A percentile compares a stretch with the other conserved stretches of the same genome.
Conservation (phyloP, 2,888 invertebrate species). For the Ecliptopera silaceata region DNA sequence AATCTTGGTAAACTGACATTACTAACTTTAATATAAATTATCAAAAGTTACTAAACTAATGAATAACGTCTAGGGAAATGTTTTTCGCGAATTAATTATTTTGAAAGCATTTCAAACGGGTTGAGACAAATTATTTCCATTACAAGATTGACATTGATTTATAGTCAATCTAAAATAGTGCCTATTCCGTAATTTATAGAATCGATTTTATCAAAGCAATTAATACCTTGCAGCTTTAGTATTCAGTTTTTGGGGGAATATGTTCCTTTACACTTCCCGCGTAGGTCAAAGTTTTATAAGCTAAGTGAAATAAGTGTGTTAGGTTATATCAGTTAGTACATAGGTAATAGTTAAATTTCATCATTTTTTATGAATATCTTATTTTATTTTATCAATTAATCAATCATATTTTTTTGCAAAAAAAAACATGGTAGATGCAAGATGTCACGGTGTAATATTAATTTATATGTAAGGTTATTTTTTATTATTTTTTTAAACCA, state of each 20-base stretch:
- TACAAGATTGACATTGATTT: slow-evolving; percentile 40
- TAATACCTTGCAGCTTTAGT: slow-evolving; percentile 9
- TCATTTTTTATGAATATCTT: too few species aligned
- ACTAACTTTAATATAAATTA: too few species aligned
- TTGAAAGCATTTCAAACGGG: slow-evolving; percentile 39
- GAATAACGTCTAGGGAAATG: slow-evolving; percentile 22
- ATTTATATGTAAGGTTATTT: too few species aligned
- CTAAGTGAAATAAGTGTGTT: too few species aligned
- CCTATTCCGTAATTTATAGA: slow-evolving; percentile 34
- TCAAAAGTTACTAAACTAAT: not conserved
- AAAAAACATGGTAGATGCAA: too few species aligned
- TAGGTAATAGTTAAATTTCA: too few species aligned
- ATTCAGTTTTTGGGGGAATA: not conserved
- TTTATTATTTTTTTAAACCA: too few species aligned
- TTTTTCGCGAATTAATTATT: slow-evolving; percentile 39
- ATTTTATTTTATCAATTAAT: too few species aligned
- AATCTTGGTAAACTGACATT: too few species aligned
- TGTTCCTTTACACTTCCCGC: not conserved
- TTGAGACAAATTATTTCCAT: slow-evolving; percentile 40
- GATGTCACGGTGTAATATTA: too few species aligned
- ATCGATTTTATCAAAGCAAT: slow-evolving; percentile 30
- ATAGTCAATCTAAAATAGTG: slow-evolving; percentile 40
- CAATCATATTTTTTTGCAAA: too few species aligned
- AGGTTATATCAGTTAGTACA: too few species aligned
- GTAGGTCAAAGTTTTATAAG: not conserved